Conservation (phyloP, 2,797 vertebrate genomes). For the Eutrigla gurnardus region DNA sequence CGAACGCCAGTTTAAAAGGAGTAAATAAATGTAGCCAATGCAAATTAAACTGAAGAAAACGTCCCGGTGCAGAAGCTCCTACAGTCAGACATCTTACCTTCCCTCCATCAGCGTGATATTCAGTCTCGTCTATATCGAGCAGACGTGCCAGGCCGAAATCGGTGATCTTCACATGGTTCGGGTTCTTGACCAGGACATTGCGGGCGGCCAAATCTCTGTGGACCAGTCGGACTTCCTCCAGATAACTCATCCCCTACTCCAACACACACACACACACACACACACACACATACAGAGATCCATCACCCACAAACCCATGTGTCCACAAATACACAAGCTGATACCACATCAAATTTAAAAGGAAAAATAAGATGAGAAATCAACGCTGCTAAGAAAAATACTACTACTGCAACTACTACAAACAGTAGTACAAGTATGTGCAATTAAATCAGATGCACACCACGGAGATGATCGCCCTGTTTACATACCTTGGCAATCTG, state of each 20-base stretch:
- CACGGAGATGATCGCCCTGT: not conserved
- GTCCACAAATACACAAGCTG: constrained; percentile 44
- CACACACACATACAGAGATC: not conserved
- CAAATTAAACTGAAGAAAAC: not conserved
- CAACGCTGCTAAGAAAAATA: not conserved
- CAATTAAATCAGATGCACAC: not conserved
- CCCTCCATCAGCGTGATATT: constrained; percentile 96
- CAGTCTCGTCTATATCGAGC: constrained; percentile 96
- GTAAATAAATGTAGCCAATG: not conserved
- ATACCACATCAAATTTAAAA: constrained; percentile 42
- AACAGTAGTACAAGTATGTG: not conserved
- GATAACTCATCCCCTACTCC: constrained; percentile 94
- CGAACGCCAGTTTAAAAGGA: not conserved
- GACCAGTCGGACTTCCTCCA: constrained; percentile 95
- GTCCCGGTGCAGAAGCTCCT: not conserved
- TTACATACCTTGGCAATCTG: constrained; percentile 95
- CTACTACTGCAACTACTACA: not conserved
- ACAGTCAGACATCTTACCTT: constrained; percentile 84
- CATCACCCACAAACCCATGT: constrained; percentile 34
- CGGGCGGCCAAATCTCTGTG: constrained; percentile 96
- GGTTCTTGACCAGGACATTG: constrained; percentile 96
- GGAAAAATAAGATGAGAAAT: constrained; percentile 33
- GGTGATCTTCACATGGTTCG: constrained; percentile 97
- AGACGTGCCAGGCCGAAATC: constrained; percentile 96
- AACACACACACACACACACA: constrained; percentile 25